phyloP scores from a whole-genome alignment of 1,140 invertebrate genomes.

The Bombus breviceps region DNA sequence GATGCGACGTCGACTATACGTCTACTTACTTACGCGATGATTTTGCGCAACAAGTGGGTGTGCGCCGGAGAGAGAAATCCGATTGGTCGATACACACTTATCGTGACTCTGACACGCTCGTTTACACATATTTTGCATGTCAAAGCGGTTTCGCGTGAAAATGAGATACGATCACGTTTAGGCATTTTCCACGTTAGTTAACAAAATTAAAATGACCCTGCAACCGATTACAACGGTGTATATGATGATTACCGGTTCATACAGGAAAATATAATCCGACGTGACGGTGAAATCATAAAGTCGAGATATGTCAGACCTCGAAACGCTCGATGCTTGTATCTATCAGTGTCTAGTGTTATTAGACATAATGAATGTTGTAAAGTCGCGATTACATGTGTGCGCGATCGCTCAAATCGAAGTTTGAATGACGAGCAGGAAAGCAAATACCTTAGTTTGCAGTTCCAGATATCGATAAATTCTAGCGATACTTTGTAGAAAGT shows the following conservation, averaged over 20 bases:
- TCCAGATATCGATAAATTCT: too few relatives aligned
- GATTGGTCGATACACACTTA: slow-evolving; percentile 38
- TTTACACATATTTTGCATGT: slow-evolving; percentile 16
- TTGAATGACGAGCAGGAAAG: neutral
- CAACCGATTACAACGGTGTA: too few relatives aligned
- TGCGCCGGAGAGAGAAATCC: slow-evolving; percentile 18
- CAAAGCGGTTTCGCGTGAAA: neutral
- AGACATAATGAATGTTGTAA: neutral
- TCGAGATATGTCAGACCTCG: neutral
- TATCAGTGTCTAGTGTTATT: neutral
- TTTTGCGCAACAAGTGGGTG: slow-evolving; percentile 63
- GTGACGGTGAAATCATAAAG: neutral
- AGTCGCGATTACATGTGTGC: neutral
- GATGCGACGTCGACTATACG: neutral
- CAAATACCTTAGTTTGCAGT: too few relatives aligned
- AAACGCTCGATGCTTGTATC: too few relatives aligned
- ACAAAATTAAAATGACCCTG: too few relatives aligned
- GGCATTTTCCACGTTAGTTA: neutral
- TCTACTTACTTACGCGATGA: neutral
- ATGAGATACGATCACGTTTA: neutral
- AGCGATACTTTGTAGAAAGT: neutral
- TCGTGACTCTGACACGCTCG: neutral
- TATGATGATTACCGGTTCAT: neutral
- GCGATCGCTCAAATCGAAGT: neutral
- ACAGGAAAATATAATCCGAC: too few relatives aligned